Conservation (phyloP, 2,113 vertebrate genomes). For the Dipodomys stephensi region DNA sequence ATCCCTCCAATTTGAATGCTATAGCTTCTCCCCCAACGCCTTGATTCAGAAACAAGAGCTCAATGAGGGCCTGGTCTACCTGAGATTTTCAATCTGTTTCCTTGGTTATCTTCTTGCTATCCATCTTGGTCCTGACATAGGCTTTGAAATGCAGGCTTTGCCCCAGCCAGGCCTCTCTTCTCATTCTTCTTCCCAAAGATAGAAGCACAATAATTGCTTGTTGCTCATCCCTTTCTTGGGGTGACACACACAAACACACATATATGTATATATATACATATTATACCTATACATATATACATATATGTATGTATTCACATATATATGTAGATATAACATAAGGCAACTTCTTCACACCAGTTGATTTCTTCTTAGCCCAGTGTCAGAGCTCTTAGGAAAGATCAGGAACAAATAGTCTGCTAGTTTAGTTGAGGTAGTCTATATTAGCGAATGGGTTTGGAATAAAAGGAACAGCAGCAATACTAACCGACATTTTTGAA, state of each 20-base stretch:
- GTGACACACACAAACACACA: not conserved
- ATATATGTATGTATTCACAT: too few species aligned
- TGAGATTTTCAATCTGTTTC: conserved; percentile 16
- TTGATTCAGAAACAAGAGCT: not conserved
- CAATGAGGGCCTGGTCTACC: not conserved
- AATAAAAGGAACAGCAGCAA: not conserved
- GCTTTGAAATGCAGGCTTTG: conserved; percentile 49
- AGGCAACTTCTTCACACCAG: not conserved
- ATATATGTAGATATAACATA: not conserved
- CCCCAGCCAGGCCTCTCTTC: not conserved
- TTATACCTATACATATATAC: too few species aligned
- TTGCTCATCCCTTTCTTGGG: not conserved
- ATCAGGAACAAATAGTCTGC: not conserved
- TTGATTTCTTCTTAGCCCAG: not conserved
- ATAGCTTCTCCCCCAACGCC: not conserved
- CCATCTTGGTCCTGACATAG: not conserved
- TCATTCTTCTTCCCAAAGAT: conserved; percentile 3
- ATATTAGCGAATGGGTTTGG: not conserved
- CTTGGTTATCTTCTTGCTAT: not conserved
- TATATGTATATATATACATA: too few species aligned
- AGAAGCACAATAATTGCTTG: conserved; percentile 50
- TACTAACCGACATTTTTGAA: not conserved
- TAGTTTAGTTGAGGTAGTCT: not conserved
- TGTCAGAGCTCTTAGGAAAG: not conserved
- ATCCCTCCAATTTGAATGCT: not conserved